Percentiles rank a stretch among this genome's conserved stretches.
Conservation (phyloP, 2,113 vertebrate genomes). For the Bos javanicus region DNA sequence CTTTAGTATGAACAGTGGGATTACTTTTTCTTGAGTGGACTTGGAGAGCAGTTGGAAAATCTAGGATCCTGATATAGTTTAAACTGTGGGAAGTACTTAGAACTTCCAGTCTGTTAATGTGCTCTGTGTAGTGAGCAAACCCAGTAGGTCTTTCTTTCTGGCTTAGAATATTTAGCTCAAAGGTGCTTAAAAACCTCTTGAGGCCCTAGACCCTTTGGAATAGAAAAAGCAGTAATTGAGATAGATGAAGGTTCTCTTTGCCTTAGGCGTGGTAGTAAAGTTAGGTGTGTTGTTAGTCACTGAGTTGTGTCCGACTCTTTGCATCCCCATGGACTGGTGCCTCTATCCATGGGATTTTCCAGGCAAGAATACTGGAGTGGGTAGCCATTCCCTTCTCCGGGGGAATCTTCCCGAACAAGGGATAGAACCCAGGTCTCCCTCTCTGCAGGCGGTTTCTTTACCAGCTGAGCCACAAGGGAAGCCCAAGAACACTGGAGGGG, state of each 20-base stretch:
- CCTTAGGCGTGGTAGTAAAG: neutral
- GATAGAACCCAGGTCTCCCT: neutral
- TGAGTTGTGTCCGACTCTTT: neutral
- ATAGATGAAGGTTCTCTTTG: neutral
- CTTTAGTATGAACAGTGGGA: neutral
- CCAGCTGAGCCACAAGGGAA: neutral
- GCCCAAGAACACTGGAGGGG: neutral
- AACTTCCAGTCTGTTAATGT: conserved; percentile 14
- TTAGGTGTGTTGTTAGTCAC: neutral
- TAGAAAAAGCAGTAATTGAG: neutral
- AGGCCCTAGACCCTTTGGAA: neutral
- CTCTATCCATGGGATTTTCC: neutral
- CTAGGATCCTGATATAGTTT: neutral
- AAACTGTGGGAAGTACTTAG: neutral
- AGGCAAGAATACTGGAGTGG: neutral
- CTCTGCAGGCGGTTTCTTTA: neutral
- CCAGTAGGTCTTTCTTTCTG: neutral
- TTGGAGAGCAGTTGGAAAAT: conserved; percentile 18
- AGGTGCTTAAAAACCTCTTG: neutral
- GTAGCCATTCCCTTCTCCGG: neutral
- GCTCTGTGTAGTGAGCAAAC: neutral
- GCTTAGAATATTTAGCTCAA: neutral
- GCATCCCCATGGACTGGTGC: neutral
- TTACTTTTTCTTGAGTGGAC: conserved; percentile 30
- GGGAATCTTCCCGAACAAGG: neutral